Evolutionary conservation across 2,797 vertebrate genomes (phyloP).

Genomic region (Heteromormyrus szaboi): DNA sequence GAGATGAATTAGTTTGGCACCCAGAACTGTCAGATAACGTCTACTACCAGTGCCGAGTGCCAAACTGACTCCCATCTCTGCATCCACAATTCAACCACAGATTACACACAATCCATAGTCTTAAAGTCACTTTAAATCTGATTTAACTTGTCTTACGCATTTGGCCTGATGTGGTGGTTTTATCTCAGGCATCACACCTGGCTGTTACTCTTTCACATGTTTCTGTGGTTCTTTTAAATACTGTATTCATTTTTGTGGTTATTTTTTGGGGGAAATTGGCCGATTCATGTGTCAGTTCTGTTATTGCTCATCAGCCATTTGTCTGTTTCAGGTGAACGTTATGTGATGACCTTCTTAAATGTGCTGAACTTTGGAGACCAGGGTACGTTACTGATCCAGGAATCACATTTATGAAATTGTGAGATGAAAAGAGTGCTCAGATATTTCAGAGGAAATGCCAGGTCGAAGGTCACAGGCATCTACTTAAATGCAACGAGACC

Average conservation of each 20-base stretch:
- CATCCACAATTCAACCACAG: background rate
- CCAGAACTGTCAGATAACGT: background rate
- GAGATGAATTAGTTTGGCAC: background rate
- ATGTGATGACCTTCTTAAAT: constrained; percentile 96
- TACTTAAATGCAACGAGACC: background rate
- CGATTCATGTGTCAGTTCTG: background rate
- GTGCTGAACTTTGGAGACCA: constrained; percentile 96
- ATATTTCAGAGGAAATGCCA: background rate
- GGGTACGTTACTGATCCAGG: constrained; percentile 58
- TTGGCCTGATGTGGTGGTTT: background rate
- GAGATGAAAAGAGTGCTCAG: background rate
- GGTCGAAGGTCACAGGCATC: background rate
- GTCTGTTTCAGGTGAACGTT: constrained; percentile 75
- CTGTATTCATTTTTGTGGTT: background rate
- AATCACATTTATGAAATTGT: background rate
- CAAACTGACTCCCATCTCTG: background rate
- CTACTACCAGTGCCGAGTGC: background rate
- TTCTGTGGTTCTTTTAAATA: background rate
- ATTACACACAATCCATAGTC: background rate
- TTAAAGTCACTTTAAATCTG: background rate
- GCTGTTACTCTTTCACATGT: background rate
- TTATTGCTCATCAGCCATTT: background rate
- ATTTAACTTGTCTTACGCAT: background rate
- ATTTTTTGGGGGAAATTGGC: background rate
- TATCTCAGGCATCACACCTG: background rate